Evolutionary conservation across 92 coral and sea anemone species (phyloP).

Genomic region (Zoanthus sociatus): DNA sequence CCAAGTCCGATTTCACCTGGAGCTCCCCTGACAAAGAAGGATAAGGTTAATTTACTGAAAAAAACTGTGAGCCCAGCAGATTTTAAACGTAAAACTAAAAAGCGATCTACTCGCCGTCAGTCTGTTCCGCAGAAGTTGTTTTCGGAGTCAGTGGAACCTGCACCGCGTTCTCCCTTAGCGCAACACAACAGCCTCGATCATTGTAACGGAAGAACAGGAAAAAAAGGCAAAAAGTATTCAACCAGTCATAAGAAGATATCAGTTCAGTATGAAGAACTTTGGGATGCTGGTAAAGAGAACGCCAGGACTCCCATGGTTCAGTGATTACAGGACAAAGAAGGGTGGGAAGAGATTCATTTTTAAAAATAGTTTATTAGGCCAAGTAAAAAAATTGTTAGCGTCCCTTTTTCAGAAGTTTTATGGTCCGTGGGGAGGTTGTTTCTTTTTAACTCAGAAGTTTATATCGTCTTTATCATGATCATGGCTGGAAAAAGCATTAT

Average conservation of each 20-base stretch:
- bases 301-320: constrained; percentile 51
- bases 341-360: neutral
- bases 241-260: constrained; percentile 59
- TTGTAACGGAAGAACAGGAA: constrained; percentile 44
- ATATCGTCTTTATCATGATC: too few species aligned
- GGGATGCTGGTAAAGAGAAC: constrained; percentile 84
- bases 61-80: constrained; percentile 80
- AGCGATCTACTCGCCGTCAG: constrained; percentile 68
- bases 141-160: constrained; percentile 73
- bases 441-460: too few species aligned
- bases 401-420: too few species aligned
- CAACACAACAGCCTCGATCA: constrained; percentile 77
- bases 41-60: constrained; percentile 74
- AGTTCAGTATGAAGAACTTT: constrained; percentile 68
- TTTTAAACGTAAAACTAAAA: constrained; percentile 56
- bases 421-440: too few species aligned
- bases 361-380: neutral
- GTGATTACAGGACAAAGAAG: constrained; percentile 2
- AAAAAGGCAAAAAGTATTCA: constrained; percentile 68
- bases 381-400: too few species aligned
- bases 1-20: constrained; percentile 75
- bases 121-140: constrained; percentile 88
- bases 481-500: too few species aligned
- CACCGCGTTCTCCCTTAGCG: constrained; percentile 89
- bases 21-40: constrained; percentile 79